Base-by-base conservation (phyloP, 2,113 vertebrate genomes). In the Campylomormyrus tamandua region DNA sequence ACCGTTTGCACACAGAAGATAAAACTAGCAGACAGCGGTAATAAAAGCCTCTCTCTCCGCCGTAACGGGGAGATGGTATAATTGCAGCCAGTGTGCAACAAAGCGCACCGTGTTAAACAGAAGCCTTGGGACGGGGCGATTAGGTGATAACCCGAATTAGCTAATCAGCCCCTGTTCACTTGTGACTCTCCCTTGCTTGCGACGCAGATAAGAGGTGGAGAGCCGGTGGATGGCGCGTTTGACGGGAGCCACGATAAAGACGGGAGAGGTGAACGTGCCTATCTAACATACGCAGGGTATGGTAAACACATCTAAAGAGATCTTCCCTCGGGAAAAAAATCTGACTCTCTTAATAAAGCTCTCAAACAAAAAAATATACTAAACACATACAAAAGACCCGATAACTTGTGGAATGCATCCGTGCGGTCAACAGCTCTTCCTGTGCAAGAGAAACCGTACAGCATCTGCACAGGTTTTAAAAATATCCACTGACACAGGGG, bases 131-230 rank as follows among this genome's bases (percentile, higher is more conserved):
- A 88, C 83, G 48, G 74, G 85, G 80, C 83, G 77, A 90, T 90
- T 88, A 88, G 53, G 74, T 88, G 90, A 90, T 90, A 87, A 90
- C 70, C 85, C 87, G 49, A 90, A 74, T 90, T 85, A 84, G 39
- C 77, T 90, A 88, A 90, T 90, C 90, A 90, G 70, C 58, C 77
- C 52, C 66, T 50, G 77, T 88, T 90, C 74, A 84, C 48, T 39
- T 42, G 49, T 84, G 90, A 42, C 1, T 56, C 45, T 90, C 66
- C 19, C 87, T 48, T 84, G n/a, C 49, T 50, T 70, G 24, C 48
- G 35, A 31, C 31, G 39, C 85, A 90, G 66, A 77, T 35, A 46
- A 48, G 31, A 80, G 46, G 52, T 49, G 58, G 56, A 50, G n/a
- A 56, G 49, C 21, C 15, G 39, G 10, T 39, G 50, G 31, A 39